phyloP scores from a whole-genome alignment of 30 jellyfish, hydroid and myxozoan species.

The Turritopsis rubra region DNA sequence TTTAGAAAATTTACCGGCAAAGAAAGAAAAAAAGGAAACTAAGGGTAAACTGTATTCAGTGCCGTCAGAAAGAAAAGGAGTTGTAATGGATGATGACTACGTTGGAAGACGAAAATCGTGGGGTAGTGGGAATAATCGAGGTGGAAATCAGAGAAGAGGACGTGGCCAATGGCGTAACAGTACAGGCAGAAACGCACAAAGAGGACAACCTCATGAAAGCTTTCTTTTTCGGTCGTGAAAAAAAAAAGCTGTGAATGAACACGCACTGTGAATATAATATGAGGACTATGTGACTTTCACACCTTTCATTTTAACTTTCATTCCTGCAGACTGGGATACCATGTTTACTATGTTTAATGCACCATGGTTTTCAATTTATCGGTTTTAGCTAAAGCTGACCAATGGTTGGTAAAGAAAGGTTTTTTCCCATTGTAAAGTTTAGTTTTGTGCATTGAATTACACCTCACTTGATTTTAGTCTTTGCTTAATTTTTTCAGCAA shows the following conservation, averaged over 20 bases:
- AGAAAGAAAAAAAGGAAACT: conserved; percentile 38
- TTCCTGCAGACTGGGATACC: too few species aligned
- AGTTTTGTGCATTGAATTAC: neutral
- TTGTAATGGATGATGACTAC: conserved; percentile 27
- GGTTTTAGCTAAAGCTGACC: neutral
- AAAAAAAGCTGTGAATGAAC: neutral
- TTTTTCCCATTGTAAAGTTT: neutral
- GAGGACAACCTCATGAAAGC: conserved; percentile 47
- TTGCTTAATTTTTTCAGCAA: neutral
- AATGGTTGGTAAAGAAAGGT: neutral
- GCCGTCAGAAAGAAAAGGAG: conserved; percentile 75
- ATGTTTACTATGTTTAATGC: too few species aligned
- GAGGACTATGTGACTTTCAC: neutral
- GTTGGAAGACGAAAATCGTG: conserved; percentile 7
- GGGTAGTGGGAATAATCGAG: conserved; percentile 43
- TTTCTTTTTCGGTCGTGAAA: conserved; percentile 54
- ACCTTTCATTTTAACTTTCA: neutral
- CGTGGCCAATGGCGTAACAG: conserved; percentile 39
- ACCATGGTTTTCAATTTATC: neutral
- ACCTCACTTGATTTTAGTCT: too few species aligned
- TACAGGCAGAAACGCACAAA: conserved; percentile 67
- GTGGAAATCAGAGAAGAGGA: conserved; percentile 9
- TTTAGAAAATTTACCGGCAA: conserved; percentile 65
- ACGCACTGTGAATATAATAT: neutral
- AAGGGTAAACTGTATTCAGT: conserved; percentile 47